phyloP scores from a whole-genome alignment of 2,797 vertebrate genomes.

The Decapterus maruadsi region DNA sequence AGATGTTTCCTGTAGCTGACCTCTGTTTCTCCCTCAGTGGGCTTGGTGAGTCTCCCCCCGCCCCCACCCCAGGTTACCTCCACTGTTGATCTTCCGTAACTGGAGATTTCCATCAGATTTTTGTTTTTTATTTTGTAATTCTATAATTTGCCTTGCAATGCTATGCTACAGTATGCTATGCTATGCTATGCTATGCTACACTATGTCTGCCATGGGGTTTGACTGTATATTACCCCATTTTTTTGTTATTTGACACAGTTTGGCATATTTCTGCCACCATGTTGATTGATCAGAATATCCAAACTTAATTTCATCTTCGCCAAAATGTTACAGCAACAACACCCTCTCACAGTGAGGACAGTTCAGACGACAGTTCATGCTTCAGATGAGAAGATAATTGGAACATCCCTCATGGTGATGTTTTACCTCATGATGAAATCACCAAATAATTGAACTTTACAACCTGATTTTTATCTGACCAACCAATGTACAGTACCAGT shows the following conservation, averaged over 20 bases:
- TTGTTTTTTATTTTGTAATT: not conserved
- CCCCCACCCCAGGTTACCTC: not conserved
- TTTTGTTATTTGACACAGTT: constrained; percentile 1
- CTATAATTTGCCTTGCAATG: too few relatives aligned
- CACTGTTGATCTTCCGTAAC: not conserved
- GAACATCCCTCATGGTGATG: not conserved
- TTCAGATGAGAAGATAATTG: constrained; percentile 3
- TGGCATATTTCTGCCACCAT: not conserved
- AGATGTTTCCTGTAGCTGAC: constrained; percentile 94
- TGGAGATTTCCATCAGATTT: not conserved
- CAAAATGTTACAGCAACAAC: not conserved
- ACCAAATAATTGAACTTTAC: constrained; percentile 11
- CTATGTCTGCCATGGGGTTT: not conserved
- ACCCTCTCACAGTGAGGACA: not conserved
- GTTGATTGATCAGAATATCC: not conserved
- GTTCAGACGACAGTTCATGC: not conserved
- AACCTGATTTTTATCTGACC: not conserved
- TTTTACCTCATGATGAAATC: not conserved
- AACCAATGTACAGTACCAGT: too few relatives aligned
- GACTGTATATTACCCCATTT: not conserved
- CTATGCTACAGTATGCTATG: too few relatives aligned
- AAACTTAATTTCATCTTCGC: not conserved
- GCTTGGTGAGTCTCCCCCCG: constrained; percentile 86
- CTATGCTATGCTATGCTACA: not conserved
- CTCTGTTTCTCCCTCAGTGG: constrained; percentile 93